phyloP scores from a whole-genome alignment of 2,888 invertebrate genomes.

The Rhagonycha lutea region DNA sequence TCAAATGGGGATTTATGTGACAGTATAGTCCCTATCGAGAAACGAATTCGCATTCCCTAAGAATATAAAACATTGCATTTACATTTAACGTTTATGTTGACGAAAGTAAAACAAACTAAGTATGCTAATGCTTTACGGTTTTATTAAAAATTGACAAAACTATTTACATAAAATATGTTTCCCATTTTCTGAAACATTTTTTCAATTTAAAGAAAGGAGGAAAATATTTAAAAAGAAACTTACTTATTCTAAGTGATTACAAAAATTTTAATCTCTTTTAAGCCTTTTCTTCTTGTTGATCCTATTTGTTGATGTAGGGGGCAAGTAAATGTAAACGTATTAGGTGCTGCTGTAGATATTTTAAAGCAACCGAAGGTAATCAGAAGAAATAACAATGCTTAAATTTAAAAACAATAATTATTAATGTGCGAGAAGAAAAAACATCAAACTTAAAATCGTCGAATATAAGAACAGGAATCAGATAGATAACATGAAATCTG shows the following conservation, averaged over 20 bases:
- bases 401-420: not conserved
- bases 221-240: not conserved
- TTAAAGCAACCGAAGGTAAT: not conserved
- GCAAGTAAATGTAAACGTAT: not conserved
- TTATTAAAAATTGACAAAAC: not conserved
- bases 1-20: slow-evolving; percentile 16
- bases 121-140: not conserved
- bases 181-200: not conserved
- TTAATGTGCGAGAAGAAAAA: not conserved
- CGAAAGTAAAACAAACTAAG: not conserved
- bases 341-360: not conserved
- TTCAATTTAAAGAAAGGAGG: not conserved
- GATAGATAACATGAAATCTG: not conserved
- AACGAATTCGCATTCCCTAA: slow-evolving; percentile 5
- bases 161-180: not conserved
- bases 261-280: not conserved
- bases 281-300: not conserved
- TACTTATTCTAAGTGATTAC: not conserved
- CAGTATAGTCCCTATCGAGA: slow-evolving; percentile 13
- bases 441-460: not conserved
- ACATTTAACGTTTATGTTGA: not conserved
- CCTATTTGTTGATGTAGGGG: not conserved
- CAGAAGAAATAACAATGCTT: not conserved
- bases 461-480: not conserved
- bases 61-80: slow-evolving; percentile 14